A percentile compares a stretch with the other conserved stretches of the same genome.
Evolutionary conservation across 2,888 invertebrate species (phyloP).

Genomic region (Rhynchonema sp.): DNA sequence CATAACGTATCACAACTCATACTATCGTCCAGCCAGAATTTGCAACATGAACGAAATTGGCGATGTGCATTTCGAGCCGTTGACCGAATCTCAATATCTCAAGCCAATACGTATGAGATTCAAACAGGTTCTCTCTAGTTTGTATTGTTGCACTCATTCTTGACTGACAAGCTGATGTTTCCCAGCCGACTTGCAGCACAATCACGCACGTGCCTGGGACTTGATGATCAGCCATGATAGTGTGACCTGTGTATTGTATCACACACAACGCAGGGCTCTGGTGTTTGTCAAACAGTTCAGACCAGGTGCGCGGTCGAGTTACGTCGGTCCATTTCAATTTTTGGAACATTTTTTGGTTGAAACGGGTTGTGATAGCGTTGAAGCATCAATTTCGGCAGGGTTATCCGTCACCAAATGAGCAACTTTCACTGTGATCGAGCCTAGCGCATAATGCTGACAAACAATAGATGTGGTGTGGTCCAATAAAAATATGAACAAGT

Average conservation of each 20-base stretch:
- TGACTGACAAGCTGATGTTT: not conserved
- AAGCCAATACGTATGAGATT: conserved; percentile 1
- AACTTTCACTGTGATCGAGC: too few species aligned
- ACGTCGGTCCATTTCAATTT: too few species aligned
- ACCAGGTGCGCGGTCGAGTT: too few species aligned
- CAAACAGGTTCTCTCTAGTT: not conserved
- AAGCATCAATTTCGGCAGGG: too few species aligned
- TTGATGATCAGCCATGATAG: not conserved
- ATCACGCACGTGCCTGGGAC: not conserved
- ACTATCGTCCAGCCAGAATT: too few species aligned
- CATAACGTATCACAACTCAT: too few species aligned
- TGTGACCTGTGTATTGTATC: not conserved
- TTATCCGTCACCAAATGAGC: too few species aligned
- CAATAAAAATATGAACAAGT: too few species aligned
- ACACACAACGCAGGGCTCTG: not conserved
- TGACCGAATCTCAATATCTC: not conserved
- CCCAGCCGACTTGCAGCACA: not conserved
- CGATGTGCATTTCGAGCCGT: not conserved
- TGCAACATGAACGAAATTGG: not conserved
- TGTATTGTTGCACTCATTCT: not conserved
- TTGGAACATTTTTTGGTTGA: too few species aligned
- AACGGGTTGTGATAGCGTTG: too few species aligned
- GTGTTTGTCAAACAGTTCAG: conserved; percentile 4
- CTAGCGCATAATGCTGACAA: too few species aligned
- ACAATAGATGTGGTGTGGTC: too few species aligned